These are phyloP conservation scores for Philaenus spumarius DNA, from an alignment of 1,140 invertebrate species.

Conservation along the genomic window DNA sequence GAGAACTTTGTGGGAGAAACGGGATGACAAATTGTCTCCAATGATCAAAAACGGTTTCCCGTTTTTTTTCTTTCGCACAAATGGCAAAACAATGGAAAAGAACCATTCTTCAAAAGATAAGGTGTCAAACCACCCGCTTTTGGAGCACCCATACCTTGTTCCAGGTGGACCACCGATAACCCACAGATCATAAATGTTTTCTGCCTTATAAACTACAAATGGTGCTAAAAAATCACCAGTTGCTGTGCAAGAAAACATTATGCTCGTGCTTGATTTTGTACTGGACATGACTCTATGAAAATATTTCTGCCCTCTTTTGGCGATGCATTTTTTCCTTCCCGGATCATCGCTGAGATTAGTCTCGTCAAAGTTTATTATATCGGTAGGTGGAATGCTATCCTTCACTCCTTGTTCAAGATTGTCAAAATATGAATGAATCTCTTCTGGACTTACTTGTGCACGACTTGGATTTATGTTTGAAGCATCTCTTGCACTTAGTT, in stretches of 20 bases:
- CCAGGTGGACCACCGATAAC: constrained; percentile 31
- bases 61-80: constrained; percentile 29
- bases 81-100: constrained; percentile 26
- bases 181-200: constrained; percentile 36
- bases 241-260: constrained; percentile 24
- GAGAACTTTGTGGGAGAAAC: constrained; percentile 26
- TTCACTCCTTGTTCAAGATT: too few species aligned
- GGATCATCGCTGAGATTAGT: constrained; percentile 39
- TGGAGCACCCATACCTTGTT: constrained; percentile 30
- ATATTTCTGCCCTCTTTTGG: constrained; percentile 19
- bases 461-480: too few species aligned
- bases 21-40: constrained; percentile 37
- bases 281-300: constrained; percentile 16
- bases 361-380: constrained; percentile 43
- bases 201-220: constrained; percentile 39
- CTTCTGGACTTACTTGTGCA: too few species aligned
- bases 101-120: constrained; percentile 36
- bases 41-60: constrained; percentile 35
- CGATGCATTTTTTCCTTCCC: constrained; percentile 29
- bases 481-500: too few species aligned
- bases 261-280: constrained; percentile 18
- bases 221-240: constrained; percentile 28
- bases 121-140: constrained; percentile 37
- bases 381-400: constrained; percentile 28
- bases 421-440: too few species aligned